These are phyloP conservation scores for Muscina levida DNA, from an alignment of 2,888 invertebrate genomes.

Conservation along the genomic window DNA sequence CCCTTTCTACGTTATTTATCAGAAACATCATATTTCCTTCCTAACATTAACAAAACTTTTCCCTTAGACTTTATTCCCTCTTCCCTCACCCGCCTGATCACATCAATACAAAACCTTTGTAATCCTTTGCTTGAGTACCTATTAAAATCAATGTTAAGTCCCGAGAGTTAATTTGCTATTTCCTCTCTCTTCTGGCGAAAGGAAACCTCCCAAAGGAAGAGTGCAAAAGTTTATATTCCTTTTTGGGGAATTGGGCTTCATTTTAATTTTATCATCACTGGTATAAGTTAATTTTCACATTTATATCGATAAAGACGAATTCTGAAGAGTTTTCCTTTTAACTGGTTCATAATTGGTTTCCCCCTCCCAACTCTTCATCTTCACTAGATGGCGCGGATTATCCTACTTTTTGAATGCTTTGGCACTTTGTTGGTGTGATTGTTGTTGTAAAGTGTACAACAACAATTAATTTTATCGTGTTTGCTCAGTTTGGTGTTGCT, in stretches of 20 bases:
- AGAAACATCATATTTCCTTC: neutral
- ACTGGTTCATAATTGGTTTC: neutral
- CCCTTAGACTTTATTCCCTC: neutral
- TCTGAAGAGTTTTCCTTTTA: slow-evolving; percentile 13
- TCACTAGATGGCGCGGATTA: neutral
- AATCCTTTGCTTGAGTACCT: slow-evolving; percentile 12
- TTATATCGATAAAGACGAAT: slow-evolving; percentile 48
- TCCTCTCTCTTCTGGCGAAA: neutral
- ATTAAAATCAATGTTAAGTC: slow-evolving; percentile 45
- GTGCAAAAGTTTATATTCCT: slow-evolving; percentile 34
- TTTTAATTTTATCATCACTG: slow-evolving; percentile 45
- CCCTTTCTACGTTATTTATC: neutral
- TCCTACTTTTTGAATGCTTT: neutral
- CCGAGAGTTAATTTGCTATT: slow-evolving; percentile 35
- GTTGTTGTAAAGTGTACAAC: neutral
- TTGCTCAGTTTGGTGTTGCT: neutral
- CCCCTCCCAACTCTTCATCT: neutral
- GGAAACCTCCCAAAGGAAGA: slow-evolving; percentile 23
- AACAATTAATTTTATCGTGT: slow-evolving; percentile 3
- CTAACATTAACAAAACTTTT: neutral
- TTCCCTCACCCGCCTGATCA: neutral
- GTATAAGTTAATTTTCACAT: slow-evolving; percentile 46
- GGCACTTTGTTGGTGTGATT: neutral
- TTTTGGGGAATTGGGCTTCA: slow-evolving; percentile 50
- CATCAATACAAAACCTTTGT: neutral